Percentiles rank a stretch among this genome's conserved stretches.
Conservation (phyloP, 37 sponge, comb jelly and placozoan species). For the Cliona cf. orientalis region DNA sequence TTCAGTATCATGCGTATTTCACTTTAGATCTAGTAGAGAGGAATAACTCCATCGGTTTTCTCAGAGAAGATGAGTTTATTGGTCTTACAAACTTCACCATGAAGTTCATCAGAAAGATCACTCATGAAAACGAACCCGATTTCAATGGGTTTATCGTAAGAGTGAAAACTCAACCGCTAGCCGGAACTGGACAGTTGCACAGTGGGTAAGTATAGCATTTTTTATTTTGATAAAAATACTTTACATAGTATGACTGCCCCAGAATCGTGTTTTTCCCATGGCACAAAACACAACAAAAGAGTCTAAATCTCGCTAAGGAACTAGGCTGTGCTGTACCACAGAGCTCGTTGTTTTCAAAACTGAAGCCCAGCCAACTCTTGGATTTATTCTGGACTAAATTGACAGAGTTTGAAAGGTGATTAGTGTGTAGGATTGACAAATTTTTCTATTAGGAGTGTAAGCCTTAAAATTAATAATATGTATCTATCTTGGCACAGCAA, state of each 20-base stretch:
- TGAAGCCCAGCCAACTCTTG: background rate
- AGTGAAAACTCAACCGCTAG: background rate
- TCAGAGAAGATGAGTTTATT: background rate
- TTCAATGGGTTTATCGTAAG: constrained; percentile 5
- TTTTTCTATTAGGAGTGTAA: background rate
- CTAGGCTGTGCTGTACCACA: background rate
- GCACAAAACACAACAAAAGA: constrained; percentile 6
- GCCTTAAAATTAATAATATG: background rate
- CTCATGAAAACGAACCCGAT: background rate
- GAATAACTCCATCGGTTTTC: background rate
- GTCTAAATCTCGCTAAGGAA: background rate
- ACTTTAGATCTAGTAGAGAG: background rate
- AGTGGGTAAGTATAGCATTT: background rate
- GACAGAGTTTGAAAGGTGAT: background rate
- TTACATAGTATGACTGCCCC: background rate
- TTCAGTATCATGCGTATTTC: no score
- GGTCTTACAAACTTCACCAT: constrained; percentile 3
- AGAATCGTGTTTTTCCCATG: background rate
- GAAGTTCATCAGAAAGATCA: background rate
- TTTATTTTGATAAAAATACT: background rate
- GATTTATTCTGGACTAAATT: background rate
- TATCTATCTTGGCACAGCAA: no score
- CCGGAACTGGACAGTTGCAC: background rate
- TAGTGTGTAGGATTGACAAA: background rate
- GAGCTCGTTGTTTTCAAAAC: background rate